These are phyloP conservation scores for Formicarius rufipectus DNA, from an alignment of 2,113 vertebrate species.

Conservation along the genomic window DNA sequence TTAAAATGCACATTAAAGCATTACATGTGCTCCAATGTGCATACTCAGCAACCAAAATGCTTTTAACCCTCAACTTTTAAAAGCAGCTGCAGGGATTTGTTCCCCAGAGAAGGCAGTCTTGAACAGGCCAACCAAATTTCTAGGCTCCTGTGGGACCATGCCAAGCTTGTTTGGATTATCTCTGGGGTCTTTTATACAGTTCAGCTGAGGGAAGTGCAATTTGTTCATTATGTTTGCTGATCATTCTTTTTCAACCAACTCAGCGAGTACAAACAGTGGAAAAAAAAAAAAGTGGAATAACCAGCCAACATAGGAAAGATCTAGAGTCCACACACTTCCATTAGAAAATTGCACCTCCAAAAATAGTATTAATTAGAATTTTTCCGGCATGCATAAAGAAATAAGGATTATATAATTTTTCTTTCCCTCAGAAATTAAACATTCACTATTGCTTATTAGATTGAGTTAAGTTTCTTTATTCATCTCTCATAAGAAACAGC, in stretches of 20 bases:
- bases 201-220: conserved; percentile 56
- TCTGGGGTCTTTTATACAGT: conserved; percentile 36
- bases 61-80: conserved; percentile 63
- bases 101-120: conserved; percentile 39
- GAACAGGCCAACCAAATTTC: conserved; percentile 39
- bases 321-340: background rate
- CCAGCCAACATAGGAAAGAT: background rate
- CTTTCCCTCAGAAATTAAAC: background rate
- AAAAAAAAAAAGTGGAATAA: background rate
- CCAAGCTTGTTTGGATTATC: conserved; percentile 25
- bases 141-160: conserved; percentile 16
- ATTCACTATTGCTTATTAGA: accelerated
- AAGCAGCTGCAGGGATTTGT: conserved; percentile 54
- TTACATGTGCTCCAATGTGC: conserved; percentile 36
- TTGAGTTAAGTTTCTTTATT: background rate
- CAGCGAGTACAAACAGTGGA: background rate
- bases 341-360: background rate
- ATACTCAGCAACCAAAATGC: conserved; percentile 57
- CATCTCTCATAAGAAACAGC: background rate
- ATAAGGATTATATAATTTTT: background rate
- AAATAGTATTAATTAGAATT: background rate
- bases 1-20: conserved; percentile 52
- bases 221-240: conserved; percentile 60
- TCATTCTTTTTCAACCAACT: conserved; percentile 37
- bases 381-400: background rate